These are phyloP conservation scores for Andrena dorsata DNA, from an alignment of 2,888 invertebrate genomes.

Conservation along the genomic window DNA sequence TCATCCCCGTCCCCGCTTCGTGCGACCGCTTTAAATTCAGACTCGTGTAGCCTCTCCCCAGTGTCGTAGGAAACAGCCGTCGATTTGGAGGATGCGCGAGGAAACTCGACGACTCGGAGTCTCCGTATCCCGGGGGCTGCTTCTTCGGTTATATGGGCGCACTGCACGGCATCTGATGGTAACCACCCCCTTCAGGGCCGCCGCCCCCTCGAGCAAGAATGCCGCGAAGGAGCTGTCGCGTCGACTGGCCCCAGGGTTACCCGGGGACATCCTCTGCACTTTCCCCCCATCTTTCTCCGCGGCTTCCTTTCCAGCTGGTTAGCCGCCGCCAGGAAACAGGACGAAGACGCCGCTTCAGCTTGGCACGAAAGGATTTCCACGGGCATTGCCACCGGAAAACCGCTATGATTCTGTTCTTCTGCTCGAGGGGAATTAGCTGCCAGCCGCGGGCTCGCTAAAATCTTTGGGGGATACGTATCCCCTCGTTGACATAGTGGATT, in stretches of 20 bases:
- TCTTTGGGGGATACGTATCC: too few relatives aligned
- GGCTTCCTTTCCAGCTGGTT: conserved; percentile 65
- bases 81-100: conserved; percentile 19
- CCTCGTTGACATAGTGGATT: too few relatives aligned
- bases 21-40: conserved; percentile 29
- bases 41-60: conserved; percentile 31
- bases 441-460: too few relatives aligned
- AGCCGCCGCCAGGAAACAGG: conserved; percentile 60
- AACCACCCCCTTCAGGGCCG: conserved; percentile 31
- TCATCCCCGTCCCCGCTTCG: background rate
- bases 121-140: conserved; percentile 34
- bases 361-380: conserved; percentile 46
- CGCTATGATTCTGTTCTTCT: conserved; percentile 1
- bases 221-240: conserved; percentile 48
- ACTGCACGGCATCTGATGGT: conserved; percentile 20
- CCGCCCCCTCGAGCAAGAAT: conserved; percentile 65
- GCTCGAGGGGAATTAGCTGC: too few relatives aligned
- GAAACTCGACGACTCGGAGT: conserved; percentile 40
- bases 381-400: conserved; percentile 20
- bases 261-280: conserved; percentile 52
- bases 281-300: conserved; percentile 33
- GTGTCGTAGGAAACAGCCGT: conserved; percentile 16
- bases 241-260: conserved; percentile 47
- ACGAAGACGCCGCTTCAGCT: conserved; percentile 40
- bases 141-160: conserved; percentile 4